These are phyloP conservation scores for Amyelois transitella DNA, from an alignment of 1,140 invertebrate genomes.

Conservation along the genomic window DNA sequence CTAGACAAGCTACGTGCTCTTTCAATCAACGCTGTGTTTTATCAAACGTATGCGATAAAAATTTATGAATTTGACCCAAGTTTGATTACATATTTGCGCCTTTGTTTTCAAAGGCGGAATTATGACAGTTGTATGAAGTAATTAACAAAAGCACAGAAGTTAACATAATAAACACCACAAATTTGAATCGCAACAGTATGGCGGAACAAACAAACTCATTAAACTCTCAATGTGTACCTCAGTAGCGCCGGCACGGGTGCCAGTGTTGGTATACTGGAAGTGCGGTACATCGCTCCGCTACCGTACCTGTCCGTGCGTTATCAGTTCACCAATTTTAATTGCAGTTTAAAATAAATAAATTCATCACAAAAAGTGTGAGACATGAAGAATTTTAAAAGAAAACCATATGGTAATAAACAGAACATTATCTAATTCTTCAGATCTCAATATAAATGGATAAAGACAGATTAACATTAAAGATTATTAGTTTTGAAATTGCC, in stretches of 20 bases:
- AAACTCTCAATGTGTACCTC: slow-evolving; percentile 80
- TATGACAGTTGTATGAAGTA: background rate
- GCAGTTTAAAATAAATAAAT: slow-evolving; percentile 1
- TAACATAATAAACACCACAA: slow-evolving; percentile 8
- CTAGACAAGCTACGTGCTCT: slow-evolving; percentile 22
- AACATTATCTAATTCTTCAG: background rate
- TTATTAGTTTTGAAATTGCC: background rate
- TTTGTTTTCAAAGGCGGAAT: background rate
- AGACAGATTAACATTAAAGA: background rate
- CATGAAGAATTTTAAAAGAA: slow-evolving; percentile 6
- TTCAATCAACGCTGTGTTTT: slow-evolving; percentile 16
- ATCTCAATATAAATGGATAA: background rate
- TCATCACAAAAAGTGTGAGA: background rate
- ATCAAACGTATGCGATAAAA: background rate
- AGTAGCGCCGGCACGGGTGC: slow-evolving; percentile 82
- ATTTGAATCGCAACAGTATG: slow-evolving; percentile 32
- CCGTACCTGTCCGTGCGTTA: slow-evolving; percentile 63
- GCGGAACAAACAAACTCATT: slow-evolving; percentile 35
- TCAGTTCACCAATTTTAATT: slow-evolving; percentile 24
- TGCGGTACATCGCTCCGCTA: slow-evolving; percentile 85
- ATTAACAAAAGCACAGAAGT: background rate
- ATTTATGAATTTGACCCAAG: background rate
- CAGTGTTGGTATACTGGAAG: slow-evolving; percentile 90
- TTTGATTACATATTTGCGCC: background rate
- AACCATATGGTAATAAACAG: too few relatives aligned